phyloP scores from a whole-genome alignment of 2,797 vertebrate genomes.

The Oreonectes daqikongensis region DNA sequence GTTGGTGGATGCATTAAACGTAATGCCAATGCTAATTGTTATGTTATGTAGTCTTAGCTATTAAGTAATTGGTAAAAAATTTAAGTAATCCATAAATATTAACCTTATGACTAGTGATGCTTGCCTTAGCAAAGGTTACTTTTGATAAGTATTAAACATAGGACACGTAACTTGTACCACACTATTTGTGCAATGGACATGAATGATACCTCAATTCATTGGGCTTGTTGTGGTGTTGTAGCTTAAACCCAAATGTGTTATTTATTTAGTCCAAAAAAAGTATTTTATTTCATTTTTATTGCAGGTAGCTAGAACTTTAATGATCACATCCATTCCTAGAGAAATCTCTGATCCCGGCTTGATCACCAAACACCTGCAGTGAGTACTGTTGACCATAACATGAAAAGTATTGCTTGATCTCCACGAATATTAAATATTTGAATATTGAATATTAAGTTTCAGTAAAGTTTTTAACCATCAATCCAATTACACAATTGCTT shows the following conservation, averaged over 20 bases:
- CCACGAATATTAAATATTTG: no score
- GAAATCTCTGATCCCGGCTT: slow-evolving; percentile 92
- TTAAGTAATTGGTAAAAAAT: neutral
- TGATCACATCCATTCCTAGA: slow-evolving; percentile 90
- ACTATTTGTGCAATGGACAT: neutral
- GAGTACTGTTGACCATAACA: slow-evolving; percentile 66
- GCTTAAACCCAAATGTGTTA: no score
- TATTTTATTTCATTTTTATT: no score
- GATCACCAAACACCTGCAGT: slow-evolving; percentile 97
- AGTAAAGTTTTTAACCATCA: no score
- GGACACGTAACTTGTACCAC: no score
- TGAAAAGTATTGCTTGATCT: slow-evolving; percentile 5
- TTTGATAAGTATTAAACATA: no score
- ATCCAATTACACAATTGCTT: no score
- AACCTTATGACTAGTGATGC: no score
- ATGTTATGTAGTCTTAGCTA: neutral
- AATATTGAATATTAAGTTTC: neutral
- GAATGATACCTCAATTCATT: neutral
- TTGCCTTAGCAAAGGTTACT: no score
- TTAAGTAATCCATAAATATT: no score
- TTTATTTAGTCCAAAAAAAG: neutral
- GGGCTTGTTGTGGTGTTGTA: no score
- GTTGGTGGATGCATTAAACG: slow-evolving; percentile 70
- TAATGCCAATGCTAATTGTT: neutral
- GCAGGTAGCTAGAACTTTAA: slow-evolving; percentile 89